phyloP scores from a whole-genome alignment of 1,140 invertebrate species.

The Antheraea mylitta region DNA sequence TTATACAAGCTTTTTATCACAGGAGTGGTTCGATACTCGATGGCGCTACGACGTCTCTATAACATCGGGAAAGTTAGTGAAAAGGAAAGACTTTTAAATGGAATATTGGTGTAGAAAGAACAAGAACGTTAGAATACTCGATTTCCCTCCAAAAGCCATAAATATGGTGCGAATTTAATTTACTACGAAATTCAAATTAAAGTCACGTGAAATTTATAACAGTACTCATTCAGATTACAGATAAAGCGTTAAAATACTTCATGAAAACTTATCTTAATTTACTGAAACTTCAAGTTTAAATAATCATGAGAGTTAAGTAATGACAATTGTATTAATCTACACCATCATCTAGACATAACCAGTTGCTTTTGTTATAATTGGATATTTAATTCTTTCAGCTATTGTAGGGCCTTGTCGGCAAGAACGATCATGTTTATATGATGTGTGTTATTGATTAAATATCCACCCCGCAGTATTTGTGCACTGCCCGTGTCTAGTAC shows the following conservation, averaged over 20 bases:
- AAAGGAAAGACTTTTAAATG: constrained; percentile 6
- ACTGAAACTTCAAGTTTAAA: too few relatives aligned
- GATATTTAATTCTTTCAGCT: too few relatives aligned
- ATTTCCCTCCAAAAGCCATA: constrained; percentile 64
- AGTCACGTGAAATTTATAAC: constrained; percentile 58
- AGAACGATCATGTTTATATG: too few relatives aligned
- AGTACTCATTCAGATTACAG: constrained; percentile 36
- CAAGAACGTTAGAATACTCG: constrained; percentile 22
- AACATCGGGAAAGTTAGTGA: constrained; percentile 18
- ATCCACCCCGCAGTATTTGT: too few relatives aligned
- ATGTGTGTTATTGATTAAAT: too few relatives aligned
- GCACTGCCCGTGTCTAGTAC: too few relatives aligned
- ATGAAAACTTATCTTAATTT: too few relatives aligned
- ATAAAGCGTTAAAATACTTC: background rate
- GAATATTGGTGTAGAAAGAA: constrained; percentile 8
- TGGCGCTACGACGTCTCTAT: background rate
- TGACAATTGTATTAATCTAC: too few relatives aligned
- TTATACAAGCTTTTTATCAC: background rate
- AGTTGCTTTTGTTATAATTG: too few relatives aligned
- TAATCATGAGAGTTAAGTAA: too few relatives aligned
- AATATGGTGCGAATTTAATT: constrained; percentile 70
- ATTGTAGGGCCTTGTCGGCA: too few relatives aligned
- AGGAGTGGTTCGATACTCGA: background rate
- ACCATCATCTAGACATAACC: too few relatives aligned
- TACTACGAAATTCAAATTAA: constrained; percentile 64